Base-by-base conservation (phyloP, 2,888 invertebrate genomes). In the Melanotus villosus region DNA sequence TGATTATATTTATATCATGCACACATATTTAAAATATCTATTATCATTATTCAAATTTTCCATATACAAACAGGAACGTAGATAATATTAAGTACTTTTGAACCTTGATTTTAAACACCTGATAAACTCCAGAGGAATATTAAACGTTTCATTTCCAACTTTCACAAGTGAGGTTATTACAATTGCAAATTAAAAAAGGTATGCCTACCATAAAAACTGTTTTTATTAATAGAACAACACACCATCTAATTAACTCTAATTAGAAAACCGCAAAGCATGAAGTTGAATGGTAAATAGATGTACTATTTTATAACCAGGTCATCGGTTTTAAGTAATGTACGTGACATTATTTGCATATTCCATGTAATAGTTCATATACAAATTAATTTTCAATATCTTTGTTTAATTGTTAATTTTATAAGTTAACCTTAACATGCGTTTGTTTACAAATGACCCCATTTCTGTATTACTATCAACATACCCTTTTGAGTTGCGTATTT, bases 401-500 rank as follows among this genome's bases (percentile, higher is more conserved):
- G 26, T 7, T 26, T 26, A 7, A 26, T 26, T 26, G 26, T 7
- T 26, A 26, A n/a, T n/a, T 26, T 5, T 26, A 7, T 3, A 26
- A 26, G 7, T 26, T 26, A 26, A 3, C 26, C 3, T 7, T 26
- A n/a, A n/a, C 26, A 3, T 26, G 26, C 26, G 3, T 26, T 26
- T 26, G 7, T 26, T 26, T 26, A 26, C 3, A 26, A 3, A 26
- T 7, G 26, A 26, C 7, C 3, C 26, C 26, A 16, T 26, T 32
- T 52, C 16, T 9, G 2, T 23, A 32, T 18, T 0, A 7, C 10
- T 23, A 10, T 57, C 18, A 59, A 91, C 92, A 90, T 93, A 98
- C 98, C 97, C 97, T 91, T 90, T 95, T 96, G 78, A 98, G 89
- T 85, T 97, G 97, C 85, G 96, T 96, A 85, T 96, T 94, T 91